Conservation (phyloP, 2,888 invertebrate species). For the Labia minor region DNA sequence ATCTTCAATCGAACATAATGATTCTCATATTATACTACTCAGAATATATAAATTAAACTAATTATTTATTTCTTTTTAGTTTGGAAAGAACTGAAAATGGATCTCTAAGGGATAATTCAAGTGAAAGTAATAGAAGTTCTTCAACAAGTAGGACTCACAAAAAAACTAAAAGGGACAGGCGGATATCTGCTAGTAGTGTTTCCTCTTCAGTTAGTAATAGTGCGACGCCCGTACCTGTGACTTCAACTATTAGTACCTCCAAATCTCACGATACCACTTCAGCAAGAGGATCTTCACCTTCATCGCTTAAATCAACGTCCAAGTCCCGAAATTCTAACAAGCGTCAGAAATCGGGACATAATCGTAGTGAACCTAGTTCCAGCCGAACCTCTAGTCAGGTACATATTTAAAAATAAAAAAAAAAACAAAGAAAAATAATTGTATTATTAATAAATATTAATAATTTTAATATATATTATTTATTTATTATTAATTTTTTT, state of each 20-base stretch:
- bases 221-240: not conserved
- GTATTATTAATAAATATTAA: too few relatives aligned
- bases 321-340: not conserved
- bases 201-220: constrained; percentile 29
- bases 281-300: not conserved
- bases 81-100: too few relatives aligned
- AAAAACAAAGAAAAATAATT: too few relatives aligned
- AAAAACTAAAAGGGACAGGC: constrained; percentile 34
- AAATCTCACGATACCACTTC: not conserved
- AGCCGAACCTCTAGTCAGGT: constrained; percentile 13
- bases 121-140: not conserved
- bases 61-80: too few relatives aligned
- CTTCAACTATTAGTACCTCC: not conserved
- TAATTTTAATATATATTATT: too few relatives aligned
- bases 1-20: too few relatives aligned
- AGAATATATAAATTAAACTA: too few relatives aligned
- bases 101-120: too few relatives aligned
- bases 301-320: not conserved
- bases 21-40: too few relatives aligned
- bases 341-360: constrained; percentile 9
- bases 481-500: not conserved
- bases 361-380: not conserved
- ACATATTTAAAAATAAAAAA: too few relatives aligned
- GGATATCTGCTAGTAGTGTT: constrained; percentile 33
- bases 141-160: constrained; percentile 3